Evolutionary conservation across 2,888 invertebrate species (phyloP).

Genomic region (Caenorhabditis sp.): DNA sequence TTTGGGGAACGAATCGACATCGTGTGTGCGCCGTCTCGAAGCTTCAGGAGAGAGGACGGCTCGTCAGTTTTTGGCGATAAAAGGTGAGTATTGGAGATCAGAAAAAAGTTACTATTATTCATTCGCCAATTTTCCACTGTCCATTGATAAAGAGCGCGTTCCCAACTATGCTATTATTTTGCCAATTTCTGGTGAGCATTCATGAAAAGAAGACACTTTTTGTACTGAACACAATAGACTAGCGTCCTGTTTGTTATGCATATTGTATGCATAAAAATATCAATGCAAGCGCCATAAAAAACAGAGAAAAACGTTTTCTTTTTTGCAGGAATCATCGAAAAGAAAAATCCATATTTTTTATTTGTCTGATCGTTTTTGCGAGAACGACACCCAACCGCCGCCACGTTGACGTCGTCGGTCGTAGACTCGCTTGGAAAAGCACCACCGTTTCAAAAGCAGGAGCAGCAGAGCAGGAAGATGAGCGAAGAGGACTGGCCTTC

Average conservation of each 20-base stretch:
- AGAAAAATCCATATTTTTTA: conserved; percentile 19
- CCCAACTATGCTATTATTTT: no score
- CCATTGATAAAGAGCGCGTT: no score
- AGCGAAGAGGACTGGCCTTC: conserved; percentile 83
- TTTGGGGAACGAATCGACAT: conserved; percentile 55
- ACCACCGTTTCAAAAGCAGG: conserved; percentile 53
- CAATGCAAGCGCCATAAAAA: no score
- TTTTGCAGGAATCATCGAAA: conserved; percentile 30
- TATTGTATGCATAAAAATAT: no score
- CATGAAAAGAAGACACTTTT: no score
- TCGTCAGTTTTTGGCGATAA: conserved; percentile 40
- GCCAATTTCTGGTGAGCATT: no score
- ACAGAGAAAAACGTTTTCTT: no score
- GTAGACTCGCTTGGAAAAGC: conserved; percentile 61
- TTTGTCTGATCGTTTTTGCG: conserved; percentile 30
- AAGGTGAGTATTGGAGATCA: not conserved
- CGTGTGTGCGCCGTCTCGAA: conserved; percentile 22
- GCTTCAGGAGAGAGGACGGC: conserved; percentile 12
- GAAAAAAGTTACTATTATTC: no score
- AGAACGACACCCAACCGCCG: conserved; percentile 32
- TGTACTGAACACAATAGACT: no score
- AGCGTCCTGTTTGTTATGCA: no score
- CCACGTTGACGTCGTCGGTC: conserved; percentile 63
- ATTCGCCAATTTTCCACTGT: no score
- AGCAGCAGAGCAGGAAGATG: conserved; percentile 67